Evolutionary conservation across 1,140 invertebrate species (phyloP), one percentile per base, ranked within the genome.

Genomic region (Aradophagus sp.): DNA sequence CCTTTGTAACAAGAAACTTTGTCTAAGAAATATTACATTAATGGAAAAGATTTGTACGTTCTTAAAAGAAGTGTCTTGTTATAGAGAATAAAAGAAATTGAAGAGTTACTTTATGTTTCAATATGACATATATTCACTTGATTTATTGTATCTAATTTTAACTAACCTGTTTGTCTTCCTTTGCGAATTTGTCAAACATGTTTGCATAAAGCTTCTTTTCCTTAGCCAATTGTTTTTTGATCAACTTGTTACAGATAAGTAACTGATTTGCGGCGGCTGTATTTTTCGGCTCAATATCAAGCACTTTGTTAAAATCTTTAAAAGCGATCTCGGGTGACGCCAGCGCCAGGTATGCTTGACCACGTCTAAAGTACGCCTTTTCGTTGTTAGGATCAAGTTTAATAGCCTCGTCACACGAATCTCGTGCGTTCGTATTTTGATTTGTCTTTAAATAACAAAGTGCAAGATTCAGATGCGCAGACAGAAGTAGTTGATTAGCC

Each of bases 141-240:
- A n/a, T n/a, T n/a, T n/a, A n/a, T n/a, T n/a, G n/a, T n/a, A 23
- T 23, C 8, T 23, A 23, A 8, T 23, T 23, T 23, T 36, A 36
- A 39, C 12, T 63, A 77, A 95, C 93, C 90, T 93, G 89, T 83
- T 89, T 90, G 83, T 95, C 93, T 80, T 89, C 88, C 75, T 91
- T 89, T 1, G 93, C 93, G 85, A 95, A 93, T 83, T 93, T 94
- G 66, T 93, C 91, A 80, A 99, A 99, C 95, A 99, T 98, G 80
- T 96, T 97, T 1, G 91, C 91, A 84, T 97, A 99, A 7, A 95
- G 87, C 76, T 93, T 91, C 86, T 96, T 97, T 80, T 99, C 97
- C 68, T 91, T 91, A 29, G 90, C 87, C 47, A 90, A 87, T 65
- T 93, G 90, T 59, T 93, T 89, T 82, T 93, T 93, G 2, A 97